These are phyloP conservation scores for Helleia helle DNA, from an alignment of 2,888 invertebrate species.

Conservation along the genomic window DNA sequence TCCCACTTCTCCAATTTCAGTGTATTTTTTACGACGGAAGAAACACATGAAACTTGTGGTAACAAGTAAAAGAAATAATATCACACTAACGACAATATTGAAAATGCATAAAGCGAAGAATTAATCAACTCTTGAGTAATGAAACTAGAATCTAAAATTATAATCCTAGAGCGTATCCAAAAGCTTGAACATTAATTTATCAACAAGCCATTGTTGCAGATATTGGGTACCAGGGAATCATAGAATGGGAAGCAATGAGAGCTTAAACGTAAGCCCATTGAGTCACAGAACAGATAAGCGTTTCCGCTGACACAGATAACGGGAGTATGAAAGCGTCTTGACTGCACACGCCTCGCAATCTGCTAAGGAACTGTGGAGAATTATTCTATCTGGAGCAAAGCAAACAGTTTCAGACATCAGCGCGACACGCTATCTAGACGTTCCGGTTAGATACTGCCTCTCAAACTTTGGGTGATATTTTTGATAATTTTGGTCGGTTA, in stretches of 20 bases:
- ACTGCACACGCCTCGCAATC: slow-evolving; percentile 14
- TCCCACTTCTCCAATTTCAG: too few species aligned
- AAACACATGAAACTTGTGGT: too few species aligned
- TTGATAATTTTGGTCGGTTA: too few species aligned
- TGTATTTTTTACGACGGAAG: too few species aligned
- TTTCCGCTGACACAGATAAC: slow-evolving; percentile 21
- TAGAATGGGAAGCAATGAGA: slow-evolving; percentile 8
- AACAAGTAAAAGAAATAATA: too few species aligned
- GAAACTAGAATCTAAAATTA: too few species aligned
- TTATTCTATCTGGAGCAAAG: slow-evolving; percentile 22
- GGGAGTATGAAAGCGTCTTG: slow-evolving; percentile 11
- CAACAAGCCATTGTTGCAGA: too few species aligned
- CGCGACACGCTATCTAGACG: slow-evolving; percentile 24
- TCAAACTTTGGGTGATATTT: slow-evolving; percentile 14
- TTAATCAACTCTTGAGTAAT: too few species aligned
- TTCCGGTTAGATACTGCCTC: slow-evolving; percentile 18
- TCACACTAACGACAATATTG: too few species aligned
- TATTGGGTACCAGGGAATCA: not conserved
- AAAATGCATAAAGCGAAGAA: too few species aligned
- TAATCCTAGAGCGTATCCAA: too few species aligned
- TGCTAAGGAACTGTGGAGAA: slow-evolving; percentile 17
- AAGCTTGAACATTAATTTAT: too few species aligned
- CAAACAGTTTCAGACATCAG: slow-evolving; percentile 21
- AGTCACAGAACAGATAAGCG: slow-evolving; percentile 14
- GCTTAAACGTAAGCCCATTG: slow-evolving; percentile 13